Evolutionary conservation across 2,797 vertebrate species (phyloP).

Genomic region (Apodemus agrarius): DNA sequence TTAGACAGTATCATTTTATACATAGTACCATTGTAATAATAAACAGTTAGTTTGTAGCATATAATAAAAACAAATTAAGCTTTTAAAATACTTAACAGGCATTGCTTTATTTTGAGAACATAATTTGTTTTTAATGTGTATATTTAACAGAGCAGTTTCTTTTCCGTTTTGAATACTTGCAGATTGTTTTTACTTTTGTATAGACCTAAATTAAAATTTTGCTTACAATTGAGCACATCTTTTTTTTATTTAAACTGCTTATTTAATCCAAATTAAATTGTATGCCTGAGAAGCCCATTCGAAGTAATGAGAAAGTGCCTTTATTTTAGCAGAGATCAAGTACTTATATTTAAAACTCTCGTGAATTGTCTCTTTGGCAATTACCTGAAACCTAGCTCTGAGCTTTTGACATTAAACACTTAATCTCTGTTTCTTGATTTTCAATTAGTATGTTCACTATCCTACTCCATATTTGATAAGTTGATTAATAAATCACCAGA

Average conservation of each 20-base stretch:
- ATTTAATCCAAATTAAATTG: conserved; percentile 58
- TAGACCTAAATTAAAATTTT: conserved; percentile 79
- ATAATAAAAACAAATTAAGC: conserved; percentile 69
- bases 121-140: conserved; percentile 67
- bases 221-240: conserved; percentile 58
- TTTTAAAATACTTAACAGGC: conserved; percentile 4
- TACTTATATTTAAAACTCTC: conserved; percentile 67
- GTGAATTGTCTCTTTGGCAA: conserved; percentile 60
- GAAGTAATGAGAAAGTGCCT: conserved; percentile 40
- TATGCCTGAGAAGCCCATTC: conserved; percentile 11
- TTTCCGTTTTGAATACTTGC: conserved; percentile 36
- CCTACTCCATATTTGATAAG: conserved; percentile 61
- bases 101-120: conserved; percentile 52
- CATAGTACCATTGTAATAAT: conserved; percentile 16
- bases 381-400: conserved; percentile 73
- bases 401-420: conserved; percentile 78
- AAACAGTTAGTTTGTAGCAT: conserved; percentile 23
- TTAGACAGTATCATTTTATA: conserved; percentile 41
- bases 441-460: conserved; percentile 71
- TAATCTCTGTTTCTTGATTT: conserved; percentile 73
- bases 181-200: conserved; percentile 40
- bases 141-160: conserved; percentile 37
- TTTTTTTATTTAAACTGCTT: conserved; percentile 73
- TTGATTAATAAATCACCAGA: conserved; percentile 73
- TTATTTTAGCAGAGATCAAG: conserved; percentile 69